Percentiles rank a stretch among this genome's conserved stretches.
These are phyloP conservation scores for Ceramica pisi DNA, from an alignment of 2,888 invertebrate species.

Conservation along the genomic window DNA sequence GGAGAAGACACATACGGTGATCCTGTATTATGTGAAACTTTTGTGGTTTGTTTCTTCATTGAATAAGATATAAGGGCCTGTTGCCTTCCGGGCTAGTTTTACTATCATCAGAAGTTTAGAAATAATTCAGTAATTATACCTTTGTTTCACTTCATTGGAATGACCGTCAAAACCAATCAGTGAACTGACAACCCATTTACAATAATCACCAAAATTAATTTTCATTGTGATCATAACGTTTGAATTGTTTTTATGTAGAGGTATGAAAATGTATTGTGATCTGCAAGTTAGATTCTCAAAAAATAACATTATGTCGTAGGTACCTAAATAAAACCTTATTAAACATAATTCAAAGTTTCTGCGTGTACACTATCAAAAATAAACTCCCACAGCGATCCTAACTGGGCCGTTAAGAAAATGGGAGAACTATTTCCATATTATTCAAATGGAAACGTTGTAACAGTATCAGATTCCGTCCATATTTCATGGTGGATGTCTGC, in stretches of 20 bases:
- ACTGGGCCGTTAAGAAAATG: constrained; percentile 38
- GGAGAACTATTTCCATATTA: constrained; percentile 58
- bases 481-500: constrained; percentile 65
- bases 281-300: background rate
- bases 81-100: background rate
- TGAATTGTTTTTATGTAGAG: too few relatives aligned
- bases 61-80: background rate
- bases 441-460: constrained; percentile 56
- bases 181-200: background rate
- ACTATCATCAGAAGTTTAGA: background rate
- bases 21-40: background rate
- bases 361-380: constrained; percentile 27
- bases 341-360: constrained; percentile 5
- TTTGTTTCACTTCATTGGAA: background rate
- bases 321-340: background rate
- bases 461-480: constrained; percentile 63
- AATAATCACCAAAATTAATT: background rate
- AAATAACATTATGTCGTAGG: background rate
- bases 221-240: background rate
- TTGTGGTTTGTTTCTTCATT: background rate
- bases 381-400: constrained; percentile 4
- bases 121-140: background rate
- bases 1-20: background rate
- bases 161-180: background rate
- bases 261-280: background rate